Evolutionary conservation across 2,888 invertebrate genomes (phyloP), one percentile per base, ranked within the genome.

Genomic region (Nemapogon koenigi): DNA sequence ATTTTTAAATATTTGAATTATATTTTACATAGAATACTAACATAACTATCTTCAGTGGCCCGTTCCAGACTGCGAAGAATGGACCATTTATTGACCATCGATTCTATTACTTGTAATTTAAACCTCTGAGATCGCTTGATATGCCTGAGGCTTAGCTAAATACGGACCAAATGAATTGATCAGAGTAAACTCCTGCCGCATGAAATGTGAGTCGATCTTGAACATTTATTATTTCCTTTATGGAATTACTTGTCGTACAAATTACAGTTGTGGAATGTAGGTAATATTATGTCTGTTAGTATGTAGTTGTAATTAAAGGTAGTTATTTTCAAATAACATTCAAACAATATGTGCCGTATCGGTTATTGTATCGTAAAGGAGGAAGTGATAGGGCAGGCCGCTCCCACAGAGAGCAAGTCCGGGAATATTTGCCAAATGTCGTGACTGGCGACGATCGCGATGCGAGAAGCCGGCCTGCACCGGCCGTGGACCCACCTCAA

Each of bases 351-450:
- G 54, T 57, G 55, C 46, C 56, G 52, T 60, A 62, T 65, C 63
- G 59, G 57, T 59, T 65, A 65, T 67, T 63, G 64, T 60, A 64
- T 66, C 65, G 59, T 65, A 62, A 69, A 70, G 67, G 63, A 68
- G 70, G 70, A 71, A 71, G 65, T 58, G 65, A 72, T 73, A 70
- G 71, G 66, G 66, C 68, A 68, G 53, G 53, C 56, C 72, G 70
- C 71, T 72, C 69, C 69, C 72, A 71, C 72, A 72, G 62, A 62
- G 56, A 52, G 58, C 58, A 61, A 62, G 64, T 65, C 64, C 59
- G 61, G 59, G 63, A 73, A 75, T 73, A 72, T 73, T 76, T 68
- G 71, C 75, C 69, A 72, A 72, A 68, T 63, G 76, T 78, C 76
- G 76, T 78, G 76, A 78, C 76, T 63, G 65, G 55, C 66, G 66